Percentiles rank a stretch among this genome's conserved stretches.
Evolutionary conservation across 2,797 vertebrate genomes (phyloP).

Genomic region (Peromyscus eremicus): DNA sequence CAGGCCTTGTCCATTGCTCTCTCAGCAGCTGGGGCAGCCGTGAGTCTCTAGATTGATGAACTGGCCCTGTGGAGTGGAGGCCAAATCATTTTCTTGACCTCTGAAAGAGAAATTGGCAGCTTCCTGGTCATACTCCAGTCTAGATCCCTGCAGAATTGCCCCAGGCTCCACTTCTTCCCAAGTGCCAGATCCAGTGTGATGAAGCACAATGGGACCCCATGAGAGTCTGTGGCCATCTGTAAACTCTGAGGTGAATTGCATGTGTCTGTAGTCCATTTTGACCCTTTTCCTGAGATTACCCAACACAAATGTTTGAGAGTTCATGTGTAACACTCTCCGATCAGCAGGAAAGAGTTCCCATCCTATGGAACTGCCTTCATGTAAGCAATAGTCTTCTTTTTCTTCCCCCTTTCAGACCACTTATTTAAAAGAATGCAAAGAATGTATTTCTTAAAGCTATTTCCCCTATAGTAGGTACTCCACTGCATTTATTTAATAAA

Average conservation of each 20-base stretch:
- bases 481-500: slow-evolving; percentile 34
- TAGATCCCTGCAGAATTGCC: slow-evolving; percentile 11
- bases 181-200: background rate
- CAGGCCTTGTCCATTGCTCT: background rate
- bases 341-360: slow-evolving; percentile 15
- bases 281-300: slow-evolving; percentile 45
- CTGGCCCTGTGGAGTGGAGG: background rate
- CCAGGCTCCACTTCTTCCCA: background rate
- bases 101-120: background rate
- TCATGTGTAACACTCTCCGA: background rate
- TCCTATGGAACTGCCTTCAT: slow-evolving; percentile 8
- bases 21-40: background rate
- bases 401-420: background rate
- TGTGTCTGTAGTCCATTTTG: background rate
- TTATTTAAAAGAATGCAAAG: slow-evolving; percentile 29
- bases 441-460: background rate
- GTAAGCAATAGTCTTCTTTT: slow-evolving; percentile 7
- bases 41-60: background rate
- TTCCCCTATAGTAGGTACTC: background rate
- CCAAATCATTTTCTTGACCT: background rate
- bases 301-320: background rate
- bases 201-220: background rate
- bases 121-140: background rate
- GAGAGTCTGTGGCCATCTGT: background rate
- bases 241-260: background rate